Conservation (phyloP, 2,113 vertebrate genomes). For the Thunnus maccoyii region DNA sequence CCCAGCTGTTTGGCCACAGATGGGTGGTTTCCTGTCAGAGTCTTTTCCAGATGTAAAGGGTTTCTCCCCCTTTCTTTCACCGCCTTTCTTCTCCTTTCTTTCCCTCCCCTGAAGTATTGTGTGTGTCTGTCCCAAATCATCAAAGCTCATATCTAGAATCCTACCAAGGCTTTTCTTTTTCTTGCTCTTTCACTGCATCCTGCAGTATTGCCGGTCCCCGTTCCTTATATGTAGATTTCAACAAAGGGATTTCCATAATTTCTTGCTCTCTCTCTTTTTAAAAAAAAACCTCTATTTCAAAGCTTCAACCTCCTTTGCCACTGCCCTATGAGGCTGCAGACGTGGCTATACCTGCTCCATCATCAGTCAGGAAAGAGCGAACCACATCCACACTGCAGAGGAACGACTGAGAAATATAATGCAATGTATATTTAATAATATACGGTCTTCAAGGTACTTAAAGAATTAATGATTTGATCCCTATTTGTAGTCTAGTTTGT, state of each 20-base stretch:
- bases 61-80: conserved; percentile 30
- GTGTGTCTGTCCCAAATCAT: conserved; percentile 45
- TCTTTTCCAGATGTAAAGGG: conserved; percentile 68
- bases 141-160: conserved; percentile 38
- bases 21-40: conserved; percentile 73
- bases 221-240: background rate
- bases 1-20: conserved; percentile 76
- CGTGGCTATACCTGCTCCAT: too few species aligned
- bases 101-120: conserved; percentile 47
- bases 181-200: conserved; percentile 2
- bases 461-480: too few species aligned
- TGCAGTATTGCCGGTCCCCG: background rate
- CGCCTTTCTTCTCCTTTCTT: conserved; percentile 48
- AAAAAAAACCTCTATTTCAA: background rate
- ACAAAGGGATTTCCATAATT: background rate
- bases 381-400: too few species aligned
- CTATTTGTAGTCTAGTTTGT: too few species aligned
- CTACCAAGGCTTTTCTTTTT: background rate
- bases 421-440: too few species aligned
- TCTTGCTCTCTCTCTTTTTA: too few species aligned
- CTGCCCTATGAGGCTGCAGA: background rate
- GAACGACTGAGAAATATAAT: too few species aligned
- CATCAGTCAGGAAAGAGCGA: too few species aligned
- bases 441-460: too few species aligned
- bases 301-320: background rate